Conservation (phyloP, 2,888 invertebrate species). For the Penaeus monodon region DNA sequence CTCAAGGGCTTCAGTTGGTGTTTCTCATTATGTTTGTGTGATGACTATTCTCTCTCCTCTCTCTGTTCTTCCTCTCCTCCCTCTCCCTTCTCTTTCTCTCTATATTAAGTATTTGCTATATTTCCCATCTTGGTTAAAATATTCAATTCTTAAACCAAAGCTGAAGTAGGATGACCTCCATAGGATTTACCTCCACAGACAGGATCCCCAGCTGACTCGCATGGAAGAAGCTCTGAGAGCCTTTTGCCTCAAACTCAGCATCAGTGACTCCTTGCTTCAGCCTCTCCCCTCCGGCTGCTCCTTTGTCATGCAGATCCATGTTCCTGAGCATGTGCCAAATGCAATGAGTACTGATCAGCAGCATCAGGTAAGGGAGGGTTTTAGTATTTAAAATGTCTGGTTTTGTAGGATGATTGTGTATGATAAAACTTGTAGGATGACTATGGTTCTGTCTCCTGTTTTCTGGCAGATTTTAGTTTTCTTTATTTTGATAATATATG, state of each 20-base stretch:
- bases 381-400: neutral
- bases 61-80: neutral
- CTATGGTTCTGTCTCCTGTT: too few species aligned
- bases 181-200: slow-evolving; percentile 2
- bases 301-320: slow-evolving; percentile 59
- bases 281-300: slow-evolving; percentile 59
- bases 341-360: slow-evolving; percentile 23
- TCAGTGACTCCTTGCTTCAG: slow-evolving; percentile 60
- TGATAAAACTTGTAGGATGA: too few species aligned
- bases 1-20: too few species aligned
- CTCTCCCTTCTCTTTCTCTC: too few species aligned
- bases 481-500: too few species aligned
- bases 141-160: neutral
- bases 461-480: too few species aligned
- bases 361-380: slow-evolving; percentile 16
- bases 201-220: slow-evolving; percentile 44
- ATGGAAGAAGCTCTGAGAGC: slow-evolving; percentile 62
- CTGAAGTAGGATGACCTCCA: neutral
- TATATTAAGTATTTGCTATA: too few species aligned
- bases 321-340: slow-evolving; percentile 46
- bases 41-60: neutral
- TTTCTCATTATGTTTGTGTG: neutral
- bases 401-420: too few species aligned
- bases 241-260: slow-evolving; percentile 63
- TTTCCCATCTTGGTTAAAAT: too few species aligned